These are phyloP conservation scores for Megalops cyprinoides DNA, from an alignment of 2,797 vertebrate genomes.

Conservation along the genomic window DNA sequence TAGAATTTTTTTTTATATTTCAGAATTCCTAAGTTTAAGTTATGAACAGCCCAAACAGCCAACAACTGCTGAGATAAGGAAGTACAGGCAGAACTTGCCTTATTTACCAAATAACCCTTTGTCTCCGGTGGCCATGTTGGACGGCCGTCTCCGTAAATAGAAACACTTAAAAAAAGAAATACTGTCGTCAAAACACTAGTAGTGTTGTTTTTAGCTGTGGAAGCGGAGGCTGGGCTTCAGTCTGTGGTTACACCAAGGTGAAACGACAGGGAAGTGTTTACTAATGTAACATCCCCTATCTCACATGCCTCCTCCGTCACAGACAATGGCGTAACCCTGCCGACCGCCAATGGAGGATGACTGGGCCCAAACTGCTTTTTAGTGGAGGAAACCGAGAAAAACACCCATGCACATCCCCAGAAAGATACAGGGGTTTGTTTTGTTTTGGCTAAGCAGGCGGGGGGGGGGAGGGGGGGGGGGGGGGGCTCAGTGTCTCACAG, in stretches of 20 bases:
- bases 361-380: neutral
- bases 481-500: neutral
- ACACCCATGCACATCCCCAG: neutral
- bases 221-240: neutral
- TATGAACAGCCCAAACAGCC: neutral
- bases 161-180: neutral
- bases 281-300: neutral
- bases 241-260: neutral
- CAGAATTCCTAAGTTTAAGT: neutral
- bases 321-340: neutral
- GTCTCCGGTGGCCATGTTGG: neutral
- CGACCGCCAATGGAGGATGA: neutral
- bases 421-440: neutral
- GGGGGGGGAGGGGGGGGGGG: neutral
- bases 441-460: neutral
- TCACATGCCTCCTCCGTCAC: neutral
- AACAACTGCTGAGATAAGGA: neutral
- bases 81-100: neutral
- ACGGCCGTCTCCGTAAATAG: neutral
- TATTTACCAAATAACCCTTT: neutral
- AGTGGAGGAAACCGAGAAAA: constrained; percentile 21
- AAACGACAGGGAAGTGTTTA: neutral
- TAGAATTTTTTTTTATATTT: neutral
- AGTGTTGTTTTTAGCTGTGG: neutral
- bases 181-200: neutral